Conservation (phyloP, 1,140 invertebrate genomes). For the Lutraria rhynchaena region DNA sequence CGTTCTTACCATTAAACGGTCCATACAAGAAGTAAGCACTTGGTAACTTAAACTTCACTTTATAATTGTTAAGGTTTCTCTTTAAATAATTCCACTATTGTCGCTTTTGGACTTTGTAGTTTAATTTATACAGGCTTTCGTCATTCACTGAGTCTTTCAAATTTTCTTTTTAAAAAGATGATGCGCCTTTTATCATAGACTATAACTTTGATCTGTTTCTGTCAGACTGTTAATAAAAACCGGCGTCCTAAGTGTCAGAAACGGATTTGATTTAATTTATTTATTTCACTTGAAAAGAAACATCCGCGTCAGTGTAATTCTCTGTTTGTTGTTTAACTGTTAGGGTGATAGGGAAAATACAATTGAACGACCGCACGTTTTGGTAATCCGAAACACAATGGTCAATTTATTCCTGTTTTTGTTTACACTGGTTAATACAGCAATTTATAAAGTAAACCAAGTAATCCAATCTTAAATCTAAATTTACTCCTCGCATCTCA, state of each 20-base stretch:
- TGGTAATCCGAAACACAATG: not conserved
- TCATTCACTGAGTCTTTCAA: too few relatives aligned
- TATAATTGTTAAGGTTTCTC: too few relatives aligned
- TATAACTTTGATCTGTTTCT: not conserved
- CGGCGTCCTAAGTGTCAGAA: not conserved
- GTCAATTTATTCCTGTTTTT: not conserved
- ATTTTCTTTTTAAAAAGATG: too few relatives aligned
- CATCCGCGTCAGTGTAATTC: not conserved
- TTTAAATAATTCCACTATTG: too few relatives aligned
- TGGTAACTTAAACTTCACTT: too few relatives aligned
- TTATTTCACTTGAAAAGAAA: not conserved
- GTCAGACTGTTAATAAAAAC: not conserved
- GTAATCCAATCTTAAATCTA: constrained; percentile 16
- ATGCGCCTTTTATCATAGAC: not conserved
- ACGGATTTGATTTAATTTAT: not conserved
- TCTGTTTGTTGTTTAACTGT: not conserved
- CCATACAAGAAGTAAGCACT: too few relatives aligned
- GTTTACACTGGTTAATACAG: not conserved
- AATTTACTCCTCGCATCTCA: not conserved
- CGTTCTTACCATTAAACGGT: too few relatives aligned
- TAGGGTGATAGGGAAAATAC: not conserved
- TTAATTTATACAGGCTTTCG: too few relatives aligned
- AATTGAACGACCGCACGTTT: constrained; percentile 2
- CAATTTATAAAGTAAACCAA: constrained; percentile 6
- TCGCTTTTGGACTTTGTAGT: too few relatives aligned